Evolutionary conservation across 2,797 vertebrate genomes (phyloP).

Genomic region (Sebastes goodei): DNA sequence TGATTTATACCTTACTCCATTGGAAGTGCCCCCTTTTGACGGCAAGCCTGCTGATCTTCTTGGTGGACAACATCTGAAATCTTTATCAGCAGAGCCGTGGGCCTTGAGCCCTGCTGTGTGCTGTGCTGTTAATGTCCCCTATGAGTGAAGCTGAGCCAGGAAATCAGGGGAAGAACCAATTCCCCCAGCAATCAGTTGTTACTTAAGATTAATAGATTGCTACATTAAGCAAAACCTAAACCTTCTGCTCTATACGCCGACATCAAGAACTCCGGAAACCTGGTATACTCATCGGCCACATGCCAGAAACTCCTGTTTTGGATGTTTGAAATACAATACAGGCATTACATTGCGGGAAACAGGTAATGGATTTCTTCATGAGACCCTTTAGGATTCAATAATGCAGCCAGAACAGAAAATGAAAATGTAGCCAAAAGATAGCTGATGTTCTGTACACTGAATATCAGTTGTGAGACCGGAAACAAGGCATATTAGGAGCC

Average conservation of each 20-base stretch:
- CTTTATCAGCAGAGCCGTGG: constrained; percentile 73
- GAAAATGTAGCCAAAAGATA: constrained; percentile 22
- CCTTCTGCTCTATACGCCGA: constrained; percentile 44
- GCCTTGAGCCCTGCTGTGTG: constrained; percentile 37
- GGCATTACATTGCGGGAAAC: constrained; percentile 23
- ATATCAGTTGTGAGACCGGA: constrained; percentile 24
- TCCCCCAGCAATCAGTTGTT: constrained; percentile 71
- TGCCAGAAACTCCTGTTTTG: constrained; percentile 71
- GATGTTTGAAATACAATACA: constrained; percentile 55
- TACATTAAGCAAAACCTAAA: constrained; percentile 65
- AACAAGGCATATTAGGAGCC: constrained; percentile 44
- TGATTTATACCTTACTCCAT: constrained; percentile 67
- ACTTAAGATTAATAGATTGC: constrained; percentile 78
- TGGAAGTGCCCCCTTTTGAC: constrained; percentile 55
- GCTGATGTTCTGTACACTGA: constrained; percentile 10
- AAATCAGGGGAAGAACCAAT: constrained; percentile 60
- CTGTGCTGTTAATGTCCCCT: constrained; percentile 62
- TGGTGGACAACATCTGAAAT: constrained; percentile 80
- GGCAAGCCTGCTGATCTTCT: constrained; percentile 48
- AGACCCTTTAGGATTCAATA: constrained; percentile 12
- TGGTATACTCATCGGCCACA: constrained; percentile 74
- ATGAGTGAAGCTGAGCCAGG: constrained; percentile 61
- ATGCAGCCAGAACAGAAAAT: constrained; percentile 18
- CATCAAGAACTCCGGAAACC: constrained; percentile 70
- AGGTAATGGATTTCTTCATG: constrained; percentile 30